Base-by-base conservation (phyloP, 2,797 vertebrate species). In the Oreochromis grahami region DNA sequence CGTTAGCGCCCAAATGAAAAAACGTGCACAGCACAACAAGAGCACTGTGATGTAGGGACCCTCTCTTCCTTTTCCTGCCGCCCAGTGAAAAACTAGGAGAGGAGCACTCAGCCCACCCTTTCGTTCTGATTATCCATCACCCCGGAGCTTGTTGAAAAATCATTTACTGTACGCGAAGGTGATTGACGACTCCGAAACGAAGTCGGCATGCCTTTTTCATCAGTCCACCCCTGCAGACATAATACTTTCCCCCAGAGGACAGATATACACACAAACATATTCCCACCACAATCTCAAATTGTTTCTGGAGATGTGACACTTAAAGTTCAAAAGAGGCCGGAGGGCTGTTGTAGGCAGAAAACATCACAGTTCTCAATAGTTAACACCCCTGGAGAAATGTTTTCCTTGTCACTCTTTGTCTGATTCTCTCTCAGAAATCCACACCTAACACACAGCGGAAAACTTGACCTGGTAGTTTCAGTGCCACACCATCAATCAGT, bases 121-220 rank as follows among this genome's bases (percentile, higher is more conserved):
- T 86, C 32, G 8, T 77, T 91, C 86, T 90, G 92, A 93, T 93
- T 93, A 95, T 95, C 95, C 89, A 94, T 95, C 93, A 95, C 92
- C 93, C 92, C 1, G 83, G 76, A 91, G 95, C 91, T 91, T 90
- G 91, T 93, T 92, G 91, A 93, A 91, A 95, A 95, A 94, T 96
- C 87, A 94, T 95, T 95, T 94, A 95, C 93, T 94, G 92, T 95
- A 92, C 78, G 6, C 5, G 88, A 81, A 88, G 89, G 87, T 96
- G 95, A 96, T 93, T 93, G 95, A 95, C 91, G 95, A 94, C 89
- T 85, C 82, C 83, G 87, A 92, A 89, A 92, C 65, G 2, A 65
- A 87, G 91, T 86, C 86, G 86, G 90, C 84, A 76, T 84, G 90
- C 80, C 81, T 48, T 85, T 91, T 84, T 91, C 93, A 92, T 94